These are phyloP conservation scores for Xiphophorus birchmanni DNA, from an alignment of 2,797 vertebrate genomes.

Conservation along the genomic window DNA sequence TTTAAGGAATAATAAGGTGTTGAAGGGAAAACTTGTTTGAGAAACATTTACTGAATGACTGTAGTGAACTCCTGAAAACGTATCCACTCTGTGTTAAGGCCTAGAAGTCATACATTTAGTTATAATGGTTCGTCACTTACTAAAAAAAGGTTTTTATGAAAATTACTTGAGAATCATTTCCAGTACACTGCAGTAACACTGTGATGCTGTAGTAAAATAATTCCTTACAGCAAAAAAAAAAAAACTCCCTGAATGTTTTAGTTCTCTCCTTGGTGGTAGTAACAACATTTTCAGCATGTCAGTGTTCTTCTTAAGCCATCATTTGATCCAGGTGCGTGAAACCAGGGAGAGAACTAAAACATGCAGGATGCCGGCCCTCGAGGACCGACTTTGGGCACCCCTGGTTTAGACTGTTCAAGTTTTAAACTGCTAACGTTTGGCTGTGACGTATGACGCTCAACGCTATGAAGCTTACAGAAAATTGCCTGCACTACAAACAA, in stretches of 20 bases:
- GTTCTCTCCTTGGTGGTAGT: too few species aligned
- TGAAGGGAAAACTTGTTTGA: background rate
- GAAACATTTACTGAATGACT: constrained; percentile 23
- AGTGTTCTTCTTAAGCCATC: too few species aligned
- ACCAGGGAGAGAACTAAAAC: too few species aligned
- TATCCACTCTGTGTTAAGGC: background rate
- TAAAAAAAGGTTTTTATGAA: background rate
- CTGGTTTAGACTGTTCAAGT: too few species aligned
- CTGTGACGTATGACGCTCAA: too few species aligned
- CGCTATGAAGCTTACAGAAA: too few species aligned
- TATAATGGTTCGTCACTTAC: background rate
- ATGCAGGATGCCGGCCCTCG: too few species aligned
- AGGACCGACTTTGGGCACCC: too few species aligned
- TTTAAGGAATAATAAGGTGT: background rate
- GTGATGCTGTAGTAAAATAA: constrained; percentile 19
- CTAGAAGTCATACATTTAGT: background rate
- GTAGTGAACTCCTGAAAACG: constrained; percentile 20
- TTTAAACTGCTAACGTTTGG: too few species aligned
- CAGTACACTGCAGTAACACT: constrained; percentile 10
- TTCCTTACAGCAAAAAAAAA: background rate
- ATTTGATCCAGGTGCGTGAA: too few species aligned
- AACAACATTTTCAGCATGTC: too few species aligned
- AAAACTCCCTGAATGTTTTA: background rate
- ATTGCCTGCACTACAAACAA: too few species aligned
- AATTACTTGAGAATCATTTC: background rate